These are phyloP conservation scores for Engraulis encrasicolus DNA, from an alignment of 2,113 vertebrate genomes.

Conservation along the genomic window DNA sequence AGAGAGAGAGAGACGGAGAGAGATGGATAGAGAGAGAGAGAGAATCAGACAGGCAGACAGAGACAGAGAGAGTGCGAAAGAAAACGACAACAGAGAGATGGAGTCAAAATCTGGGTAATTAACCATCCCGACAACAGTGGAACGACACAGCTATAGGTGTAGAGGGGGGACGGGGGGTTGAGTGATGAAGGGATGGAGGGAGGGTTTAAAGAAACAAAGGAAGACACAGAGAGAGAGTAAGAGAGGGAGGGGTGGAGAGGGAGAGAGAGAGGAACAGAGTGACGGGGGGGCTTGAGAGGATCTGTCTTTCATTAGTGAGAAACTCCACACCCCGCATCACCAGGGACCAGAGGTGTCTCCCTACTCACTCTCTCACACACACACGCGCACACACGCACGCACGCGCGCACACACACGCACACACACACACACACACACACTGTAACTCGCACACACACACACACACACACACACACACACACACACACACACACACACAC, in stretches of 20 bases:
- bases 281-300: not conserved
- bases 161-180: too few relatives aligned
- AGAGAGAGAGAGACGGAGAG: not conserved
- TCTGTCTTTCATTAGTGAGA: slow-evolving; percentile 3
- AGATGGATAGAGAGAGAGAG: too few relatives aligned
- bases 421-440: not conserved
- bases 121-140: too few relatives aligned
- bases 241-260: too few relatives aligned
- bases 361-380: slow-evolving; percentile 34
- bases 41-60: not conserved
- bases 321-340: not conserved
- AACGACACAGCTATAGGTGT: too few relatives aligned
- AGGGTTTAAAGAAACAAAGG: too few relatives aligned
- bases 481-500: not conserved
- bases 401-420: too few relatives aligned
- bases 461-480: too few relatives aligned
- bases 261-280: not conserved
- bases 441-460: too few relatives aligned
- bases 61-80: not conserved
- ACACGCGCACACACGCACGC: not conserved
- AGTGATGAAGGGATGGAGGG: too few relatives aligned
- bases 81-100: not conserved
- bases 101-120: too few relatives aligned
- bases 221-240: too few relatives aligned
- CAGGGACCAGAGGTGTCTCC: slow-evolving; percentile 31